These are phyloP conservation scores for Limnephilus marmoratus DNA, from an alignment of 2,888 invertebrate genomes.

Conservation along the genomic window DNA sequence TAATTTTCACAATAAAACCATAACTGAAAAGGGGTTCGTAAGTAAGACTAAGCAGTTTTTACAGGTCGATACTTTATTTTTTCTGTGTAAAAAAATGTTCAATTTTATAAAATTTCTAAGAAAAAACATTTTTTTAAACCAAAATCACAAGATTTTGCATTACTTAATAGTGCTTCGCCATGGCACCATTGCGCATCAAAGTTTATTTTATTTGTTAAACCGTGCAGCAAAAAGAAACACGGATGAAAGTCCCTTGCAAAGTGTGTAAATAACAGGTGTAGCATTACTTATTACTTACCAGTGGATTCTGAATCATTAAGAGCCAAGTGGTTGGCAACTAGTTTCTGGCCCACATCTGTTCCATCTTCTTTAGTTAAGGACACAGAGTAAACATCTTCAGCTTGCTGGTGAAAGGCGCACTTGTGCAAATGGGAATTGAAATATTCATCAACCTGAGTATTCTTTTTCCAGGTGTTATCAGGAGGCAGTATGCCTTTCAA, in stretches of 20 bases:
- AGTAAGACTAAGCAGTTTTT: too few species aligned
- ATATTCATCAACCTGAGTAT: slow-evolving; percentile 77
- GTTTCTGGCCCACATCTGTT: slow-evolving; percentile 73
- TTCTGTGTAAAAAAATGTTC: too few species aligned
- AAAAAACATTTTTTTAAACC: too few species aligned
- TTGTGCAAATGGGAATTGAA: slow-evolving; percentile 80
- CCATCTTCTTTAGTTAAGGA: slow-evolving; percentile 74
- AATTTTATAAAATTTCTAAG: too few species aligned
- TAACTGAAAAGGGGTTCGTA: too few species aligned
- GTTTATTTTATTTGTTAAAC: too few species aligned
- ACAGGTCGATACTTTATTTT: too few species aligned
- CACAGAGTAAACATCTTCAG: slow-evolving; percentile 75
- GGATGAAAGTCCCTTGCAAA: neutral
- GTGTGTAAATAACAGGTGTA: neutral
- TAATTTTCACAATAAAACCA: too few species aligned
- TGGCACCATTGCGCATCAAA: too few species aligned
- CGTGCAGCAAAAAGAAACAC: neutral
- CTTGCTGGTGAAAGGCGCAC: slow-evolving; percentile 76
- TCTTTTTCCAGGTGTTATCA: slow-evolving; percentile 79
- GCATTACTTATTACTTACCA: slow-evolving; percentile 22
- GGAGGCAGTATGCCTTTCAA: slow-evolving; percentile 79
- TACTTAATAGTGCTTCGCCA: too few species aligned
- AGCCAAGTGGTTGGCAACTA: slow-evolving; percentile 77
- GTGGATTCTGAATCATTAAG: slow-evolving; percentile 55
- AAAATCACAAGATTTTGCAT: too few species aligned